A percentile compares a stretch with the other conserved stretches of the same genome.
Conservation (phyloP, 2,113 vertebrate genomes). For the Tiliqua scincoides region DNA sequence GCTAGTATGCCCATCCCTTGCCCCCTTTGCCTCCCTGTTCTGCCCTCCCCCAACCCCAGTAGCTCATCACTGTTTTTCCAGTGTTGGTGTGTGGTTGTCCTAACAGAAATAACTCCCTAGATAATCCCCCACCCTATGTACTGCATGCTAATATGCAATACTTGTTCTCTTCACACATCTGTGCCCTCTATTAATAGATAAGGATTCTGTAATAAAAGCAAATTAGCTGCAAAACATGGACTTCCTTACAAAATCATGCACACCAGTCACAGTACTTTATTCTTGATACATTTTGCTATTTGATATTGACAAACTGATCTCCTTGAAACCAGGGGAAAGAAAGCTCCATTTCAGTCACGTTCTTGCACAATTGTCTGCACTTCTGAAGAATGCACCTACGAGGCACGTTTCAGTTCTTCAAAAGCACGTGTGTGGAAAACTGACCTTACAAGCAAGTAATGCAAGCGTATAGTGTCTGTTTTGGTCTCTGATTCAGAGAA, state of each 20-base stretch:
- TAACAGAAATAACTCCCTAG: no score
- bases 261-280: background rate
- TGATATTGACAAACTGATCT: background rate
- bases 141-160: background rate
- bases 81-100: no score
- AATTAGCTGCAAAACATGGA: background rate
- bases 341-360: background rate
- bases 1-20: no score
- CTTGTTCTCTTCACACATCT: background rate
- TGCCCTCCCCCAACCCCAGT: no score
- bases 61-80: no score
- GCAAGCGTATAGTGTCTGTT: background rate
- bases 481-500: background rate
- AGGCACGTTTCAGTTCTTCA: fast-evolving
- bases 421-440: background rate
- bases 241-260: background rate
- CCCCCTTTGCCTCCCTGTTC: no score
- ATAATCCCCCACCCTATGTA: no score
- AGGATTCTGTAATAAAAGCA: background rate
- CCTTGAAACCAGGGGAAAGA: background rate
- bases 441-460: background rate
- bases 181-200: background rate
- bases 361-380: no score
- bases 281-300: background rate
- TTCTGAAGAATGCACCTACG: background rate